Conservation (phyloP, 2,113 vertebrate genomes). For the Catharus minimus region DNA sequence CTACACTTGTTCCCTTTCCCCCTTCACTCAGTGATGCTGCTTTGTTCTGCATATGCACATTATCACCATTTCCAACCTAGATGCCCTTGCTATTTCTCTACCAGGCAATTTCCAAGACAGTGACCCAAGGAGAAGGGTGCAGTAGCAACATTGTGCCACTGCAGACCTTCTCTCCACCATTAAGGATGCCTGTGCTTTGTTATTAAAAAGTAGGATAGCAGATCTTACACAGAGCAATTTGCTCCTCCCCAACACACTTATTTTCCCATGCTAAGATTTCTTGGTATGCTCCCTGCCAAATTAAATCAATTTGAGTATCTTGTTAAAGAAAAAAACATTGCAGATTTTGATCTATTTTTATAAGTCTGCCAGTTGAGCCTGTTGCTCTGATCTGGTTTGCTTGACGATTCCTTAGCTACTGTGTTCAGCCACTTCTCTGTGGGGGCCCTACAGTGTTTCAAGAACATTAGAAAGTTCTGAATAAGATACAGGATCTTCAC, state of each 20-base stretch:
- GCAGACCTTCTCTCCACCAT: neutral
- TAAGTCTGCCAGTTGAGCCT: neutral
- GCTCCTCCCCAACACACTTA: neutral
- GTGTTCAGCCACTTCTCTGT: neutral
- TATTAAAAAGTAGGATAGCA: neutral
- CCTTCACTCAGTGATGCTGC: accelerated
- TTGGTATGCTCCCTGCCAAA: neutral
- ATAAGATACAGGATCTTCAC: neutral
- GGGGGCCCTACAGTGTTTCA: neutral
- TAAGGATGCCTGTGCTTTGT: accelerated
- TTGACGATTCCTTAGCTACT: neutral
- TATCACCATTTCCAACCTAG: neutral
- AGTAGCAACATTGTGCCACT: neutral
- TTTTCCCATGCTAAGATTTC: neutral
- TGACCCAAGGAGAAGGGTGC: accelerated
- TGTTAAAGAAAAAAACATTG: neutral
- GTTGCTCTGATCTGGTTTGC: neutral
- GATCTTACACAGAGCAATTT: neutral
- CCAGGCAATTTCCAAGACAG: neutral
- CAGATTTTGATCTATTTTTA: conserved; percentile 27
- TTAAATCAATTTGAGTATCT: neutral
- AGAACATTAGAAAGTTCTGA: neutral
- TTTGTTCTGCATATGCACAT: accelerated
- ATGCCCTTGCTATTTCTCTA: neutral
- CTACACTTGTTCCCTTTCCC: accelerated